A percentile compares a stretch with the other conserved stretches of the same genome.
phyloP scores from a whole-genome alignment of 2,888 invertebrate species.

The Linnaemya vulpina region DNA sequence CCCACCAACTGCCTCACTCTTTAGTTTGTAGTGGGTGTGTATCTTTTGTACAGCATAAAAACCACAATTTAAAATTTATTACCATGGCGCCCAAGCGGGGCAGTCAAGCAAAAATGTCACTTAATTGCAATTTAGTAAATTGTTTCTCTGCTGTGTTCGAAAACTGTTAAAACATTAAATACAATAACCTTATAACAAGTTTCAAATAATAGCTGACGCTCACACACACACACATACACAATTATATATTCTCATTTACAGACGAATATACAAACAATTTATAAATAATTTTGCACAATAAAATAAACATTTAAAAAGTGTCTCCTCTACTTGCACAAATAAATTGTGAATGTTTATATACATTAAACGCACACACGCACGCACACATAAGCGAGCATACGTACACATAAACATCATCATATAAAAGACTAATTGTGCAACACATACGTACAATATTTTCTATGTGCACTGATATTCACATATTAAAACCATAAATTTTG shows the following conservation, averaged over 20 bases:
- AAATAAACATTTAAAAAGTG: slow-evolving; percentile 16
- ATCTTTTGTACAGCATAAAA: slow-evolving; percentile 69
- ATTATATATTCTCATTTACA: not conserved
- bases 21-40: slow-evolving; percentile 2
- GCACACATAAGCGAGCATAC: not conserved
- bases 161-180: slow-evolving; percentile 70
- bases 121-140: slow-evolving; percentile 82
- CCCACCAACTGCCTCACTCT: not conserved
- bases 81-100: slow-evolving; percentile 75
- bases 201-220: slow-evolving; percentile 37
- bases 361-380: not conserved
- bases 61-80: slow-evolving; percentile 81
- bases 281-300: slow-evolving; percentile 55
- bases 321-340: slow-evolving; percentile 15
- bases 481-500: slow-evolving; percentile 79
- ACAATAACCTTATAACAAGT: slow-evolving; percentile 68
- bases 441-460: slow-evolving; percentile 27
- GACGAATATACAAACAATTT: slow-evolving; percentile 53
- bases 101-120: slow-evolving; percentile 78
- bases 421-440: slow-evolving; percentile 62
- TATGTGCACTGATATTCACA: slow-evolving; percentile 58
- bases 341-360: slow-evolving; percentile 52
- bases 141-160: slow-evolving; percentile 76
- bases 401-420: not conserved
- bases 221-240: not conserved